Base-by-base conservation (phyloP, 1,140 invertebrate species). In the Bactericera cockerelli region DNA sequence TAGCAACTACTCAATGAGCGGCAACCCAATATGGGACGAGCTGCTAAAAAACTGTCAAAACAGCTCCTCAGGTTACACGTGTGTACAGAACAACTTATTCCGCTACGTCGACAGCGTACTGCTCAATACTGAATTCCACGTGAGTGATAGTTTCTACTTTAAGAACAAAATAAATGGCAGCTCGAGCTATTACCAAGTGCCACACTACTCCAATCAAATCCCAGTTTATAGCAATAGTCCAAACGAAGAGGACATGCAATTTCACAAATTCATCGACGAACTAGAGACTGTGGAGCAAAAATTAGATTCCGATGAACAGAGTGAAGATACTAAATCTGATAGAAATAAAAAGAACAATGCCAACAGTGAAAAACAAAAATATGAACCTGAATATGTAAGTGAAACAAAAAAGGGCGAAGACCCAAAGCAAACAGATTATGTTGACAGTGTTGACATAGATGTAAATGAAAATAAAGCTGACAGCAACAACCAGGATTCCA, bases 71-170 rank as follows among this genome's bases (percentile, higher is more conserved):
- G 42, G 42, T 8, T 49, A 49, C 22, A 4, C 19, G 3, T 49
- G 42, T 49, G 22, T 49, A 49, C 42, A 49, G 19, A 49, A 49
- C 19, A 49, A 49, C 19, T 49, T 49, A 49, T 4, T 49, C 19
- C n/a, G 22, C 3, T 49, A 49, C 19, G 22, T 49, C 6, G 42
- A 49, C 19, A 49, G 19, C 22, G 42, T 49, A 6, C 19, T 49
- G 22, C 22, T 49, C 6, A 49, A 49, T 49, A 49, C n/a, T 49
- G 42, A 49, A 49, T 49, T 49, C 22, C 19, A 49, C 19, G 42
- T 49, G 19, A 49, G 42, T 49, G 42, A 49, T 49, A 49, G 42
- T 49, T 49, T 49, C 22, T 49, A 49, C 19, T 49, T 49, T 49
- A 49, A 49, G 19, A 49, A 49, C 19, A 49, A 49, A 49, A 49